phyloP scores from a whole-genome alignment of 2,113 vertebrate genomes.

The Leuciscus idus region DNA sequence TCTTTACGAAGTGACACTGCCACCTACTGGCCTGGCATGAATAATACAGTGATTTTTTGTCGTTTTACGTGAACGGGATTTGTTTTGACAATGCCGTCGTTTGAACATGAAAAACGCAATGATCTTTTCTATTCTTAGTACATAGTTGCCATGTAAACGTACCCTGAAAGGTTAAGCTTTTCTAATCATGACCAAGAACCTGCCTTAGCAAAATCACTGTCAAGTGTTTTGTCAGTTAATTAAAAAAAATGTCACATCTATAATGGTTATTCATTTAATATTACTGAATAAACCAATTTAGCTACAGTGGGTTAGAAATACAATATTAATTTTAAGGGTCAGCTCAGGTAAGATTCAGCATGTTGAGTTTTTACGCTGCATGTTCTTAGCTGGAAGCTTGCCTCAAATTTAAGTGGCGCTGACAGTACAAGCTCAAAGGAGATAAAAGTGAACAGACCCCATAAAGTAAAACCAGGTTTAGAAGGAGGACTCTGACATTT shows the following conservation, averaged over 20 bases:
- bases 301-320: background rate
- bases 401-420: background rate
- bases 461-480: conserved; percentile 32
- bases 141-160: too few species aligned
- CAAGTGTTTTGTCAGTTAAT: background rate
- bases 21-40: too few species aligned
- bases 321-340: background rate
- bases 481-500: conserved; percentile 35
- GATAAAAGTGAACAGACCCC: conserved; percentile 29
- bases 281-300: background rate
- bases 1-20: too few species aligned
- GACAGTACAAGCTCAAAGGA: background rate
- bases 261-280: background rate
- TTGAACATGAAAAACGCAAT: too few species aligned
- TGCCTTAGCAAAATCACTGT: background rate
- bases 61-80: too few species aligned
- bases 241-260: background rate
- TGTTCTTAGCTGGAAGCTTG: background rate
- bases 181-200: background rate
- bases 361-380: background rate
- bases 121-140: too few species aligned
- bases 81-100: too few species aligned
- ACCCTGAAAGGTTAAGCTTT: background rate
- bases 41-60: too few species aligned
- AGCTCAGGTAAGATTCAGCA: background rate